Percentiles rank a stretch among this genome's conserved stretches.
Evolutionary conservation across 2,888 invertebrate species (phyloP).

Genomic region (Leuctra nigra): DNA sequence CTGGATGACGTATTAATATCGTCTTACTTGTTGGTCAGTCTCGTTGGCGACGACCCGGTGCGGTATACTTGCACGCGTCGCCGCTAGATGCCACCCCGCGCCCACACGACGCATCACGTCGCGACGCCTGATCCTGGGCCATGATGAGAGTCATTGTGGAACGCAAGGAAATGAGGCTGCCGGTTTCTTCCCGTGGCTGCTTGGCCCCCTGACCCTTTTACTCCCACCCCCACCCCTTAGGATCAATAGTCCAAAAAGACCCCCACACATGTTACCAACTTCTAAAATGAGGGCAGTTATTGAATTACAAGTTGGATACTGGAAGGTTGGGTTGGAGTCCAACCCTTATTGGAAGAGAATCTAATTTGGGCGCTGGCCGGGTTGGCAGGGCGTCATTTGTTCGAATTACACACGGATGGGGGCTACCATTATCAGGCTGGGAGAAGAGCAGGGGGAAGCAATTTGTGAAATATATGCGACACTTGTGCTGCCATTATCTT

Average conservation of each 20-base stretch:
- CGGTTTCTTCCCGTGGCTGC: neutral
- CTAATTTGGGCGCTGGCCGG: constrained; percentile 51
- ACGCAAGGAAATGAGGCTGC: constrained; percentile 3
- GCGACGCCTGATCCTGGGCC: neutral
- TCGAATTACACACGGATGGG: constrained; percentile 45
- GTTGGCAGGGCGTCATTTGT: constrained; percentile 54
- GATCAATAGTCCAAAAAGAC: constrained; percentile 31
- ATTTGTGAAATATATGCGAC: constrained; percentile 31
- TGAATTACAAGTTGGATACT: constrained; percentile 31
- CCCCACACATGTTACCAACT: constrained; percentile 30
- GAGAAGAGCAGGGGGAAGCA: constrained; percentile 26
- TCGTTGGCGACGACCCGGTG: neutral
- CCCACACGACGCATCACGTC: constrained; percentile 1
- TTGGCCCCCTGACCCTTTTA: constrained; percentile 7
- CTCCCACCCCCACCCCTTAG: constrained; percentile 22
- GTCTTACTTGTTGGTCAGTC: neutral
- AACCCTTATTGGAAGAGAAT: constrained; percentile 40
- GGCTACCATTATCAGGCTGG: constrained; percentile 26
- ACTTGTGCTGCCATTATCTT: constrained; percentile 30
- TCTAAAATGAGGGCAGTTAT: constrained; percentile 31
- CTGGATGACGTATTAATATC: neutral
- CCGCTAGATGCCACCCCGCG: constrained; percentile 26
- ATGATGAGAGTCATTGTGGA: constrained; percentile 6
- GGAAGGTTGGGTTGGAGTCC: constrained; percentile 23
- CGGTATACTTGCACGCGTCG: neutral